Percentiles rank a stretch among this genome's conserved stretches.
Evolutionary conservation across 2,888 invertebrate genomes (phyloP).

Genomic region (Microchrysa polita): DNA sequence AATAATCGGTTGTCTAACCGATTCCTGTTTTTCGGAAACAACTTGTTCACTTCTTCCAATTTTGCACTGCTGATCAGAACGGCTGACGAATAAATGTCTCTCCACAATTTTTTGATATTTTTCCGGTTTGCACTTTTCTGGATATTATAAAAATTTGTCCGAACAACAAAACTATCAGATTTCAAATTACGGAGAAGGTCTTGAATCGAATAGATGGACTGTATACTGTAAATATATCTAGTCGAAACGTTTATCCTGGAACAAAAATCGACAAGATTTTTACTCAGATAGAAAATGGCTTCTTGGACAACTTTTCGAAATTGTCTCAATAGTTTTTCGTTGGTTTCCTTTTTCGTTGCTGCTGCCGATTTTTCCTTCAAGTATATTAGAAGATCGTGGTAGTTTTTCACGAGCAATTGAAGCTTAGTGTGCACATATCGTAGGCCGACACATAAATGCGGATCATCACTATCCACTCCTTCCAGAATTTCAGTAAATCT

Average conservation of each 20-base stretch:
- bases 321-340: neutral
- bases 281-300: conserved; percentile 1
- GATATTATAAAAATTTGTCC: conserved; percentile 19
- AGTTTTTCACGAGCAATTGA: conserved; percentile 1
- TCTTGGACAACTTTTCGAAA: conserved; percentile 9
- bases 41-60: neutral
- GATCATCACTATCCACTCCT: conserved; percentile 21
- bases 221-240: conserved; percentile 11
- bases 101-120: neutral
- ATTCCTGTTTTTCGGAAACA: conserved; percentile 6
- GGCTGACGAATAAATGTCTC: neutral
- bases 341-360: neutral
- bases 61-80: neutral
- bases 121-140: neutral
- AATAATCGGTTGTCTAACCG: neutral
- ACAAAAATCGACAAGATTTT: neutral
- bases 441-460: neutral
- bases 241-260: conserved; percentile 10
- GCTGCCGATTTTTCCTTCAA: neutral
- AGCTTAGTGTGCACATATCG: neutral
- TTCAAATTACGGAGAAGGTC: neutral
- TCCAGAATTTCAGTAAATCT: conserved; percentile 25
- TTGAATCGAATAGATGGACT: neutral
- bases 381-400: neutral
- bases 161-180: neutral